Conservation (phyloP, 2,888 invertebrate species). For the Nemotelus pantherinus region DNA sequence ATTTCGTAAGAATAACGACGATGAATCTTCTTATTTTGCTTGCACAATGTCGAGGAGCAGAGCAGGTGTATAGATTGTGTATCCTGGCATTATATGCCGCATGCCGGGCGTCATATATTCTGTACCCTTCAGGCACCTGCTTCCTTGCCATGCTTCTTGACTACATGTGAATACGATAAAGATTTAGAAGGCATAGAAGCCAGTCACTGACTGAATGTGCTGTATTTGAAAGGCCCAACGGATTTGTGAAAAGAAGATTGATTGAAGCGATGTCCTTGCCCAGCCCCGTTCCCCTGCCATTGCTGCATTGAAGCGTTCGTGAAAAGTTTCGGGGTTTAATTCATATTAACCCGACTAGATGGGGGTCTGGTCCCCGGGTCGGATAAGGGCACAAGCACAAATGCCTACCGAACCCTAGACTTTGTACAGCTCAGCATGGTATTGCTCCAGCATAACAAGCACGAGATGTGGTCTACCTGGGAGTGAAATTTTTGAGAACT, state of each 20-base stretch:
- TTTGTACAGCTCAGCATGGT: too few relatives aligned
- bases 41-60: slow-evolving; percentile 28
- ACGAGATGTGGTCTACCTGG: slow-evolving; percentile 28
- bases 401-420: not conserved
- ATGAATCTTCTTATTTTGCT: slow-evolving; percentile 40
- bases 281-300: slow-evolving; percentile 1
- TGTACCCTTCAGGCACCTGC: not conserved
- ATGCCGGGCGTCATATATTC: not conserved
- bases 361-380: slow-evolving; percentile 7
- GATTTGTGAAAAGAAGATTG: slow-evolving; percentile 45
- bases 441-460: not conserved
- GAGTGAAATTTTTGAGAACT: slow-evolving; percentile 40
- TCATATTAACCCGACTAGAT: slow-evolving; percentile 39
- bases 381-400: slow-evolving; percentile 5
- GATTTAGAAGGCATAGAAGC: not conserved
- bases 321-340: slow-evolving; percentile 25
- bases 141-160: slow-evolving; percentile 1
- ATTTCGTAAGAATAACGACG: slow-evolving; percentile 28
- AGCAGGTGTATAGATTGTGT: slow-evolving; percentile 35
- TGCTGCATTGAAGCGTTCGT: not conserved
- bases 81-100: slow-evolving; percentile 1
- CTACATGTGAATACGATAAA: slow-evolving; percentile 21
- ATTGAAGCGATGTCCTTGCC: slow-evolving; percentile 35
- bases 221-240: slow-evolving; percentile 42
- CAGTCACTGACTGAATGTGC: slow-evolving; percentile 10